Base-by-base conservation (phyloP, 2,888 invertebrate species). In the Myopa testacea region DNA sequence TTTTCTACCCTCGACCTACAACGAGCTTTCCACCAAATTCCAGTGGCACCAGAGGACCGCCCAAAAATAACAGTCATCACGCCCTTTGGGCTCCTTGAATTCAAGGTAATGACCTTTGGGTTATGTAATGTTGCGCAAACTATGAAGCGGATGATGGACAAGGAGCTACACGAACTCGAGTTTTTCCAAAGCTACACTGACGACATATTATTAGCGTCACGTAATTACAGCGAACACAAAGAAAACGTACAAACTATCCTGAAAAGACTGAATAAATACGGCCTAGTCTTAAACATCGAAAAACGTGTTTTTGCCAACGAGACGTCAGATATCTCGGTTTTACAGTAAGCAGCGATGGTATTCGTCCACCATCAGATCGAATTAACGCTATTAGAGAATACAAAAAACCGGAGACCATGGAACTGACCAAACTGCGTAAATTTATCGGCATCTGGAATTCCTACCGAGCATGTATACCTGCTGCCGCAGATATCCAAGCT, bases 141-240 rank as follows among this genome's bases (percentile, higher is more conserved):
- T 0, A 88, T 88, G 79, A 85, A 87, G 78, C 75, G 86, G 1
- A 85, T 85, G 71, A 84, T 88, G 73, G 82, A 87, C 71, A 78
- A 80, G 4, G 79, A 84, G 0, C 58, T 83, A 4, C 60, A 80
- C 40, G 83, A 77, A 7, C 62, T 83, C 4, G 82, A 81, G 19
- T 81, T 85, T 77, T 78, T 74, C 19, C 82, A 80, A 50, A 74
- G 75, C 6, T 85, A 45, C 45, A 60, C 85, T 2, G 78, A 78
- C 45, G 76, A 78, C 69, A 79, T 78, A n/a, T 45, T 75, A 14
- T 68, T 79, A 14, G 78, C 69, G 5, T 67, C 55, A 45, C 60
- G 12, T 68, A 69, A 60, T n/a, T 72, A 76, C n/a, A 38, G 14
- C 1, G 52, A 73, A 60, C 77, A 77, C 69, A 38, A 55, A 14